These are phyloP conservation scores for Nipponia nippon DNA, from an alignment of 2,113 vertebrate genomes.

Conservation along the genomic window DNA sequence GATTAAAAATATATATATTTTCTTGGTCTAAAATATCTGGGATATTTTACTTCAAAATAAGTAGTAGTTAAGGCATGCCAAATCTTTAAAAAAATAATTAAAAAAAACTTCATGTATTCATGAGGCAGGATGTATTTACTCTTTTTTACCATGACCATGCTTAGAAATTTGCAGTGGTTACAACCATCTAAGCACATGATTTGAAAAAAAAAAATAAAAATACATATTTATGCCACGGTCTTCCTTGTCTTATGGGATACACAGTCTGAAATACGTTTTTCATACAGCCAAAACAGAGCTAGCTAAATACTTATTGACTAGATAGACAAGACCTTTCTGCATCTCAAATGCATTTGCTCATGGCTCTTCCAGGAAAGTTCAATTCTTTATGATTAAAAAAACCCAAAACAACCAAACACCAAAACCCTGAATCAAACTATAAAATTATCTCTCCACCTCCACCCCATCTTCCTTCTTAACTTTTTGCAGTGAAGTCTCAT, in stretches of 20 bases:
- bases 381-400: background rate
- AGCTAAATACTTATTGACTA: background rate
- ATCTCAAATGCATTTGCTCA: background rate
- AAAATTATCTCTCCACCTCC: background rate
- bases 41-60: conserved; percentile 32
- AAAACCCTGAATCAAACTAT: background rate
- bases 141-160: background rate
- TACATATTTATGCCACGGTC: background rate
- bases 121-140: background rate
- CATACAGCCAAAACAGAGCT: background rate
- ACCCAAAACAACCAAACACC: background rate
- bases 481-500: background rate
- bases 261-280: background rate
- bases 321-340: background rate
- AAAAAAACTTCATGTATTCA: background rate
- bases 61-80: background rate
- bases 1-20: background rate
- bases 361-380: background rate
- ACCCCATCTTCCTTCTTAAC: background rate
- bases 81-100: background rate
- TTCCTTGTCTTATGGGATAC: background rate
- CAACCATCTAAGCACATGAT: background rate
- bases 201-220: background rate
- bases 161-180: background rate
- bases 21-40: background rate